Evolutionary conservation across 1,140 invertebrate species (phyloP), one percentile per base, ranked within the genome.

Genomic region (Penaeus indicus): DNA sequence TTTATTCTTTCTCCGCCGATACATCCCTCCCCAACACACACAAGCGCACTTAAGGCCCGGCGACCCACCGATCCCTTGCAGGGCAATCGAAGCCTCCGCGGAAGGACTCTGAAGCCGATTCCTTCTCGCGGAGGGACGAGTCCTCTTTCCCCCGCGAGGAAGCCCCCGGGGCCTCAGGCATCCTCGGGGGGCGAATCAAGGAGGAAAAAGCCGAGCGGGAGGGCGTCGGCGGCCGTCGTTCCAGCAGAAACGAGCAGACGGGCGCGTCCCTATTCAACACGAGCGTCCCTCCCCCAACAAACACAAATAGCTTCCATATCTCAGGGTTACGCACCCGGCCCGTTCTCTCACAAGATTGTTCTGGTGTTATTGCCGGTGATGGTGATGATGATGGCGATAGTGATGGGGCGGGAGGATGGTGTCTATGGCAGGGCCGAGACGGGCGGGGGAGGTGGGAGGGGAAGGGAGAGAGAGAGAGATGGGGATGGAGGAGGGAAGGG

Each of bases 241-340:
- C 42, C 61, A 25, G 27, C 82, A 42, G 27, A 25, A 64, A 25
- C 63, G 79, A 82, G 67, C 83, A 75, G 67, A 84, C 83, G 47
- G 38, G 60, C 47, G 84, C 64, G 54, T 60, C 84, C 84, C 67
- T 75, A 61, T 77, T 72, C 38, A 42, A 47, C 38, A 77, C 27
- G 42, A 25, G 60, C 64, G 42, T 25, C 25, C 60, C 67, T 61
- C 69, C 83, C 47, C 84, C 77, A 67, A 75, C 84, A 27, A n/a
- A 77, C 84, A n/a, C 84, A 85, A 85, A 85, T 85, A 72, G 84
- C 84, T 54, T 67, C 84, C 84, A 85, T 85, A 85, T 85, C 84
- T 85, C 84, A 85, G 84, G 13, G 47, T 16, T 47, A 42, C 84
- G 84, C 84, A 62, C 19, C 84, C 84, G 72, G 84, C 69, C 69